Conservation (phyloP, 2,797 vertebrate genomes). For the Sebastes iracundus region DNA sequence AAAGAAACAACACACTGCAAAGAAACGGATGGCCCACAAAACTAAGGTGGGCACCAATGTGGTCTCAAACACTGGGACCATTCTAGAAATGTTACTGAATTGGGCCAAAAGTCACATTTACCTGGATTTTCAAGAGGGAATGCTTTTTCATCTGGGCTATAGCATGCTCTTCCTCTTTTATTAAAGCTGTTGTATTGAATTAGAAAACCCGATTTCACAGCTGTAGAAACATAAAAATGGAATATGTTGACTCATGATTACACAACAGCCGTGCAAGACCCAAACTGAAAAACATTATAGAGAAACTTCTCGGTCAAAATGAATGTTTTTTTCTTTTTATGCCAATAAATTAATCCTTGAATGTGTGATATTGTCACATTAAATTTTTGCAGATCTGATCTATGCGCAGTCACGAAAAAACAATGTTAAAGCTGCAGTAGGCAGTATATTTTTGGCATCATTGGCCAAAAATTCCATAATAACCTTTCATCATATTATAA, state of each 20-base stretch:
- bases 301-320: background rate
- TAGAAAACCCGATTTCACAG: background rate
- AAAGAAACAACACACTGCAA: background rate
- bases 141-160: background rate
- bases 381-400: background rate
- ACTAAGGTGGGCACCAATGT: background rate
- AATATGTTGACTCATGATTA: background rate
- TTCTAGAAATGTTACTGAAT: background rate
- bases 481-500: too few species aligned
- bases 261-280: fast-evolving
- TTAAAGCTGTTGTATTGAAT: background rate
- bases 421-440: fast-evolving
- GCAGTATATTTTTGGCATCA: too few species aligned
- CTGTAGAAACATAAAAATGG: background rate
- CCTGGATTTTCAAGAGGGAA: background rate
- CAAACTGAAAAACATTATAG: background rate
- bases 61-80: background rate
- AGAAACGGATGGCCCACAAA: background rate
- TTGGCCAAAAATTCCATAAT: too few species aligned
- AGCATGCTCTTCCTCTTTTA: background rate
- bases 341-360: conserved; percentile 1
- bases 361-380: background rate
- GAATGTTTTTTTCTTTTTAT: background rate
- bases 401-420: too few species aligned
- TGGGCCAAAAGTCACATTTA: background rate